These are phyloP conservation scores for Cremastinae sp. DNA, from an alignment of 2,888 invertebrate genomes.

Conservation along the genomic window DNA sequence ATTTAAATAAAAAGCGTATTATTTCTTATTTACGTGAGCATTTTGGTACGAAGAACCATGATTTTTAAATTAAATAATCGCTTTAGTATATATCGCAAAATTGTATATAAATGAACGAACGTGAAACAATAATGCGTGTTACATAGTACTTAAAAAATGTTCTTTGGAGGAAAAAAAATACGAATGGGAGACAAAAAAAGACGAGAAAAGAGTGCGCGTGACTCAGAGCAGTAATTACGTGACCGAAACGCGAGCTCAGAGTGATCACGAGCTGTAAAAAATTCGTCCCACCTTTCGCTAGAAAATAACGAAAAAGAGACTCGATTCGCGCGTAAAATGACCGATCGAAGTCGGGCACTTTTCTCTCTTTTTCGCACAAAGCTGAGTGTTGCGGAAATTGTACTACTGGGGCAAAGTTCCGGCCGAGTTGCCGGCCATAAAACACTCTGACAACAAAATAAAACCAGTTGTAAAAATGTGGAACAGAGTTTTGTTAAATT, in stretches of 20 bases:
- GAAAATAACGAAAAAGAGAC: not conserved
- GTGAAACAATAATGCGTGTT: too few relatives aligned
- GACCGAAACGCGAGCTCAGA: conserved; percentile 46
- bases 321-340: not conserved
- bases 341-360: not conserved
- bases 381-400: conserved; percentile 11
- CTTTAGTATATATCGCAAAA: too few relatives aligned
- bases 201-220: conserved; percentile 49
- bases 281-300: conserved; percentile 38
- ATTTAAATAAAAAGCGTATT: too few relatives aligned
- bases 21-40: too few relatives aligned
- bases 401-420: conserved; percentile 44
- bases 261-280: conserved; percentile 39
- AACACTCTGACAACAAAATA: not conserved
- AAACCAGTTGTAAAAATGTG: conserved; percentile 11
- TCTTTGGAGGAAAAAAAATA: not conserved
- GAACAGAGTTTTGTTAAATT: not conserved
- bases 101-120: too few relatives aligned
- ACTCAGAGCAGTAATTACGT: conserved; percentile 59
- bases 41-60: too few relatives aligned
- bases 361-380: not conserved
- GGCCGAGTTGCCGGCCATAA: conserved; percentile 32
- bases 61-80: too few relatives aligned
- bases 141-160: conserved; percentile 20
- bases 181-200: conserved; percentile 2